A percentile compares a stretch with the other conserved stretches of the same genome.
Evolutionary conservation across 2,797 vertebrate species (phyloP).

Genomic region (Knipowitschia caucasica): DNA sequence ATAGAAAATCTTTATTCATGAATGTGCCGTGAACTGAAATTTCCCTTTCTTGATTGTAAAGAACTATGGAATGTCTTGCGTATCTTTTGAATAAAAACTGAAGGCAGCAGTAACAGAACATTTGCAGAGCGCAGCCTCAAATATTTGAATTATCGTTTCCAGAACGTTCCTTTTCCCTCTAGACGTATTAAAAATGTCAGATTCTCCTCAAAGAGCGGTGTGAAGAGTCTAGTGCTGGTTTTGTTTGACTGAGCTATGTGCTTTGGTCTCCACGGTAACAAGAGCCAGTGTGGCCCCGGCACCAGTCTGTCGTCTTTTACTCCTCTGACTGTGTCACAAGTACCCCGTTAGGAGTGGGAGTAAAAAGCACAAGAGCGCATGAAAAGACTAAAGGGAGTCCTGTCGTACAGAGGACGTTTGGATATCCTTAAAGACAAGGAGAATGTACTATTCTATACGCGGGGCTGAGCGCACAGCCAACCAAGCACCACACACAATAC

Average conservation of each 20-base stretch:
- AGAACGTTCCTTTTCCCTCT: too few species aligned
- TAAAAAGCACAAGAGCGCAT: slow-evolving; percentile 30
- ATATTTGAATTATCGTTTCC: too few species aligned
- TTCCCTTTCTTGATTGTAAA: too few species aligned
- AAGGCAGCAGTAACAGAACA: too few species aligned
- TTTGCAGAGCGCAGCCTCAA: too few species aligned
- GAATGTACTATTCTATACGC: too few species aligned
- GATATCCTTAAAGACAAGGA: slow-evolving; percentile 26
- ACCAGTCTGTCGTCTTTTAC: slow-evolving; percentile 25
- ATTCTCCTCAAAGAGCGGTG: slow-evolving; percentile 3
- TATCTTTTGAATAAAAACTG: too few species aligned
- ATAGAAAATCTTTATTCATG: too few species aligned
- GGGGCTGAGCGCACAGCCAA: too few species aligned
- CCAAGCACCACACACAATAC: too few species aligned
- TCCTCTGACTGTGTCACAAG: slow-evolving; percentile 18
- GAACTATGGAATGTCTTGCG: too few species aligned
- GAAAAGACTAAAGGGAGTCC: slow-evolving; percentile 40
- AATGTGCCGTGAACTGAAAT: too few species aligned
- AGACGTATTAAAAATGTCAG: slow-evolving; percentile 3
- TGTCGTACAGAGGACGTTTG: slow-evolving; percentile 40
- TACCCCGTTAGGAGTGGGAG: slow-evolving; percentile 13
- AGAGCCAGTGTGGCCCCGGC: slow-evolving; percentile 25
- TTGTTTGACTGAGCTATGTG: slow-evolving; percentile 23
- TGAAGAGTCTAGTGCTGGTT: slow-evolving; percentile 22
- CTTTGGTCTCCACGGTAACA: slow-evolving; percentile 62